A percentile compares a stretch with the other conserved stretches of the same genome.
Conservation (phyloP, 2,797 vertebrate genomes). For the Sebastolobus alascanus region DNA sequence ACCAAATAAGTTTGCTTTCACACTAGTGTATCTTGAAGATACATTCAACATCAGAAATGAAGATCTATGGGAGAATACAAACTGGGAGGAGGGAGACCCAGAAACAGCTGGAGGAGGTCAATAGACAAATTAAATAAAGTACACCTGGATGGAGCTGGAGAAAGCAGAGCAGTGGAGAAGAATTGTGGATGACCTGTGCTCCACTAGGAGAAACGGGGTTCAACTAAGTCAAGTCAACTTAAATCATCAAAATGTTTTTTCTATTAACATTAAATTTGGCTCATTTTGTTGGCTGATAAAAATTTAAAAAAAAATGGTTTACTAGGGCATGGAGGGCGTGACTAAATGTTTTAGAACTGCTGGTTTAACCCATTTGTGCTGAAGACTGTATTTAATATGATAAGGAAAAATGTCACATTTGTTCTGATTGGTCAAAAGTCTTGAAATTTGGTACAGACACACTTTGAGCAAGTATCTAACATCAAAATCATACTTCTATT, state of each 20-base stretch:
- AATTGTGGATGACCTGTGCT: background rate
- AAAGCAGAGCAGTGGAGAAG: background rate
- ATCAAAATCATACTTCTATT: too few relatives aligned
- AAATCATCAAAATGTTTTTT: background rate
- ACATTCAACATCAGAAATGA: background rate
- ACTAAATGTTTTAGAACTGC: background rate
- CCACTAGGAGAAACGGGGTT: background rate
- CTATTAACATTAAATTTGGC: background rate
- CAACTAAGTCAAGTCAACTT: background rate
- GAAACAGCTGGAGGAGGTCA: background rate
- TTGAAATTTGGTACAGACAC: too few relatives aligned
- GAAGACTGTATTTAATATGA: too few relatives aligned
- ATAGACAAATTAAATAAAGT: background rate
- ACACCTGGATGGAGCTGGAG: background rate
- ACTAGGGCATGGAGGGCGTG: background rate
- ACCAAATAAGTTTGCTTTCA: slow-evolving; percentile 31
- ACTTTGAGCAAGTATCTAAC: too few relatives aligned
- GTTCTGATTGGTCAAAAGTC: too few relatives aligned
- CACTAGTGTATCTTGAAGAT: background rate
- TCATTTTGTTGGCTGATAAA: slow-evolving; percentile 4
- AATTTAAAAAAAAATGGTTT: background rate
- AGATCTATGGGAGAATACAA: background rate
- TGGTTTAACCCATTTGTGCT: background rate
- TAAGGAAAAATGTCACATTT: too few relatives aligned
- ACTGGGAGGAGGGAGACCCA: background rate